A percentile compares a stretch with the other conserved stretches of the same genome.
Conservation (phyloP, 2,113 vertebrate genomes). For the Psettodes erumei region DNA sequence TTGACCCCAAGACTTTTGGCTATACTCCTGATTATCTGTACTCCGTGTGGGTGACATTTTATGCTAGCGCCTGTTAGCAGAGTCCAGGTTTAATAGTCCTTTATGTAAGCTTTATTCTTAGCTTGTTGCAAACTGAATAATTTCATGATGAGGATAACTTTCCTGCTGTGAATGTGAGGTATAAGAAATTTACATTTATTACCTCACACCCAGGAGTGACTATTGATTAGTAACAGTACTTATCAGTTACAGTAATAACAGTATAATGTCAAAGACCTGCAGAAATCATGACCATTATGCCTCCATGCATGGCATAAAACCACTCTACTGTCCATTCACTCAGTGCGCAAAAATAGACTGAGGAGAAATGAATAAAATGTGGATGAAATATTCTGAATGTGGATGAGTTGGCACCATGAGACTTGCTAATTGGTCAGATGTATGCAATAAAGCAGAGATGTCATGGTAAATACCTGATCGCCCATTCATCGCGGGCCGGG, state of each 20-base stretch:
- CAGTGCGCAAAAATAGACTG: constrained; percentile 27
- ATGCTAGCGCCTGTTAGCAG: constrained; percentile 17
- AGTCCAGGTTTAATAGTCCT: background rate
- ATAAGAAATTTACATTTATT: constrained; percentile 1
- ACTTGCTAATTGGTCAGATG: constrained; percentile 75
- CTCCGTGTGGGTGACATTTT: constrained; percentile 10
- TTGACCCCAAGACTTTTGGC: constrained; percentile 36
- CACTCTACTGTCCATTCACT: constrained; percentile 13
- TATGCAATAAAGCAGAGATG: constrained; percentile 75
- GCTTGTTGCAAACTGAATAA: background rate
- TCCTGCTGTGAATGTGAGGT: background rate
- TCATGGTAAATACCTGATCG: constrained; percentile 77
- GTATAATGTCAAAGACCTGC: background rate
- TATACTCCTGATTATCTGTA: constrained; percentile 38
- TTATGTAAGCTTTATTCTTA: background rate
- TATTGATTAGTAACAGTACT: background rate
- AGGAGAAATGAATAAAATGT: constrained; percentile 60
- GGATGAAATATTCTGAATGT: constrained; percentile 68
- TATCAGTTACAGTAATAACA: background rate
- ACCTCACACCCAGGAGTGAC: background rate
- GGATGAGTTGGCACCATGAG: constrained; percentile 56
- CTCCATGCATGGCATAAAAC: constrained; percentile 33
- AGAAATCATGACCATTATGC: background rate
- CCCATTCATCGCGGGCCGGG: constrained; percentile 66
- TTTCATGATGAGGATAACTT: background rate